Conservation (phyloP, 1,140 invertebrate species). For the Bradynema listronoti region DNA sequence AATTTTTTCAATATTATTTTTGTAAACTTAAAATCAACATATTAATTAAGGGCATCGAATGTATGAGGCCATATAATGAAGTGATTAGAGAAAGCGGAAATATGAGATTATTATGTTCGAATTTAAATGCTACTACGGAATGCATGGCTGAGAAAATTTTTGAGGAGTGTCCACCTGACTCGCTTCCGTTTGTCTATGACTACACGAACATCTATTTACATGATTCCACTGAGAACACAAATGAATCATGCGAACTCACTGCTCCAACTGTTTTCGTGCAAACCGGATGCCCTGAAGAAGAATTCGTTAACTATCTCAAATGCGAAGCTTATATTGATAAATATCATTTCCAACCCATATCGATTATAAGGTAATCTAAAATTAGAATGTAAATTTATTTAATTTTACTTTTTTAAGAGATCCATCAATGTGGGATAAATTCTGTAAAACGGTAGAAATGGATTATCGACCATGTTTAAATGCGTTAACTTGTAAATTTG, state of each 20-base stretch:
- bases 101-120: slow-evolving; percentile 17
- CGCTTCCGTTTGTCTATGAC: slow-evolving; percentile 41
- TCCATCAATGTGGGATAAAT: slow-evolving; percentile 42
- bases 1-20: background rate
- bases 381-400: slow-evolving; percentile 5
- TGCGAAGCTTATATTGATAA: slow-evolving; percentile 38
- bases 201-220: slow-evolving; percentile 42
- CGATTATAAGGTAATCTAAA: slow-evolving; percentile 42
- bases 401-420: slow-evolving; percentile 28
- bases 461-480: slow-evolving; percentile 45
- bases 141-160: slow-evolving; percentile 1
- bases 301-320: slow-evolving; percentile 37
- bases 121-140: slow-evolving; percentile 1
- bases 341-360: slow-evolving; percentile 42
- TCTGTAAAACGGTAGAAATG: slow-evolving; percentile 32
- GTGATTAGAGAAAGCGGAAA: slow-evolving; percentile 20
- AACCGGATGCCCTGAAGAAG: slow-evolving; percentile 48
- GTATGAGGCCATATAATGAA: slow-evolving; percentile 12
- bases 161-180: slow-evolving; percentile 36
- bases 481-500: slow-evolving; percentile 42
- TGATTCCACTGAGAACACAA: background rate
- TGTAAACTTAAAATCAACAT: background rate
- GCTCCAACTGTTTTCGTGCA: slow-evolving; percentile 42
- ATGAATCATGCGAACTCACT: slow-evolving; percentile 22
- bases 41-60: slow-evolving; percentile 24